phyloP scores from a whole-genome alignment of 1,140 invertebrate species.

The Drosophila suzukii region DNA sequence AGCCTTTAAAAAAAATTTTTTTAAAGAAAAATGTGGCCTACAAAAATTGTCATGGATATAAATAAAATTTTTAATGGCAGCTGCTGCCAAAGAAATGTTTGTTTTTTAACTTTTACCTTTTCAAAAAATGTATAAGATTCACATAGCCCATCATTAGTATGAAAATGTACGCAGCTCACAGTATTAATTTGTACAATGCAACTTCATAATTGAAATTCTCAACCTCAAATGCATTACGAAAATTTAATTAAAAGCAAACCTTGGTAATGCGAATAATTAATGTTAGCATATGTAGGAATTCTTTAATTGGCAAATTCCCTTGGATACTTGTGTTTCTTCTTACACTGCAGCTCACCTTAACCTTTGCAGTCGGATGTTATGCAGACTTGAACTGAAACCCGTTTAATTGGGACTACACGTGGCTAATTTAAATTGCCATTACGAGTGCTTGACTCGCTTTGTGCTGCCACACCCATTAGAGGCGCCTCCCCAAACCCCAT shows the following conservation, averaged over 20 bases:
- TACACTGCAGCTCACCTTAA: constrained; percentile 10
- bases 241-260: constrained; percentile 16
- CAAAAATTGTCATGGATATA: not conserved
- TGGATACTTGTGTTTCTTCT: not conserved
- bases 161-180: too few relatives aligned
- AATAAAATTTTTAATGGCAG: not conserved
- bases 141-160: not conserved
- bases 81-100: too few relatives aligned
- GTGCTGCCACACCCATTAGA: constrained; percentile 13
- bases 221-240: not conserved
- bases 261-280: not conserved
- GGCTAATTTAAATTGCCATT: constrained; percentile 71
- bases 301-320: constrained; percentile 16
- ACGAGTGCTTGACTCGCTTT: constrained; percentile 56
- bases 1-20: constrained; percentile 20
- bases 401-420: constrained; percentile 57
- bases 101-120: not conserved
- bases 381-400: constrained; percentile 20
- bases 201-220: constrained; percentile 1
- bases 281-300: constrained; percentile 6
- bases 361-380: constrained; percentile 18
- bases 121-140: not conserved
- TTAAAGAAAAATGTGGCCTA: not conserved
- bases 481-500: not conserved
- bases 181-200: not conserved